These are phyloP conservation scores for Choloepus hoffmanni DNA, from an alignment of 2,113 vertebrate genomes.

Conservation along the genomic window DNA sequence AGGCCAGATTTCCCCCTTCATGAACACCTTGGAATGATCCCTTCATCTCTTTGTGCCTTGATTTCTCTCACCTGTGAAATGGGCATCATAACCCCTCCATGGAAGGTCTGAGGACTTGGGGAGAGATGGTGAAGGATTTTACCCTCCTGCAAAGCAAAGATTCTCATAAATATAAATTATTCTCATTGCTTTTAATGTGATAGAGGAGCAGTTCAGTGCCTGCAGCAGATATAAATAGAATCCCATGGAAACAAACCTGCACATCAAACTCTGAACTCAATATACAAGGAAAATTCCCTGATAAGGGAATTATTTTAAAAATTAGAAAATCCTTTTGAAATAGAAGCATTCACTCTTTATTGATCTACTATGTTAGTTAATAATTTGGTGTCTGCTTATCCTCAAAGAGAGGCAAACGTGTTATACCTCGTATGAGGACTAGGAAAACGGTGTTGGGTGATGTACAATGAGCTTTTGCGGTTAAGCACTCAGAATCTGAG, in stretches of 20 bases:
- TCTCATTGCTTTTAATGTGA: not conserved
- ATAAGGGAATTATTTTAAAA: not conserved
- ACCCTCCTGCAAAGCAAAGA: not conserved
- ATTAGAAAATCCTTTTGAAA: not conserved
- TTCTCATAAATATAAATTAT: not conserved
- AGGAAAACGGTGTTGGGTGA: not conserved
- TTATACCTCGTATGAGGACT: not conserved
- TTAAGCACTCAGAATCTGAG: not conserved
- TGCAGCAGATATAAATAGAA: not conserved
- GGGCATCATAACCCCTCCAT: not conserved
- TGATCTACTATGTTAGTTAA: not conserved
- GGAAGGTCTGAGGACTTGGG: not conserved
- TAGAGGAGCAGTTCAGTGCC: not conserved
- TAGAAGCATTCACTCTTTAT: not conserved
- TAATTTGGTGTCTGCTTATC: not conserved
- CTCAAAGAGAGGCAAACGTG: not conserved
- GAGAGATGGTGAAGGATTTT: not conserved
- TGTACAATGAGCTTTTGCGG: not conserved
- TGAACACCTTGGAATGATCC: not conserved
- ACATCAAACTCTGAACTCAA: not conserved
- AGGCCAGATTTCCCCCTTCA: not conserved
- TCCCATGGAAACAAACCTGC: not conserved
- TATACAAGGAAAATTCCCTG: not conserved
- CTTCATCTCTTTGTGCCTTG: not conserved
- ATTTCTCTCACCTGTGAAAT: not conserved